A percentile compares a stretch with the other conserved stretches of the same genome.
phyloP scores from a whole-genome alignment of 2,113 vertebrate species.

The Zosterops japonicus region DNA sequence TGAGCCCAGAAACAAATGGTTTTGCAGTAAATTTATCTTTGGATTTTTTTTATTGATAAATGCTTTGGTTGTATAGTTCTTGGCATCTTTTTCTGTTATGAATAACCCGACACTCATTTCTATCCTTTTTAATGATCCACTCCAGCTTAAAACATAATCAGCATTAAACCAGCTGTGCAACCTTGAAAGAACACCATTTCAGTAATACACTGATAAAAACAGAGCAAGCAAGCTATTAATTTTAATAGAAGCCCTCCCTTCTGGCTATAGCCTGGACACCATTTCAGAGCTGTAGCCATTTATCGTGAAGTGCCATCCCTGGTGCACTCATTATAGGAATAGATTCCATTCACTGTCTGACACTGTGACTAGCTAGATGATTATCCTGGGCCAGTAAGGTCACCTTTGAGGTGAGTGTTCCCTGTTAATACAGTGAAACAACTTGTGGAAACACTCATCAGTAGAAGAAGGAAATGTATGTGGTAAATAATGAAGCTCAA shows the following conservation, averaged over 20 bases:
- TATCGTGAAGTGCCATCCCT: not conserved
- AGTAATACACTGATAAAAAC: conserved; percentile 61
- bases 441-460: not conserved
- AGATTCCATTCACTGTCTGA: conserved; percentile 26
- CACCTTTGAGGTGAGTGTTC: not conserved
- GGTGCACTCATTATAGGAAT: conserved; percentile 48
- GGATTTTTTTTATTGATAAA: conserved; percentile 27
- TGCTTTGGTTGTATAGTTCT: conserved; percentile 45
- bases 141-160: conserved; percentile 75
- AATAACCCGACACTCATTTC: conserved; percentile 59
- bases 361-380: not conserved
- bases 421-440: not conserved
- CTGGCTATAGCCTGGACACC: conserved; percentile 3
- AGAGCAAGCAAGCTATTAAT: conserved; percentile 64
- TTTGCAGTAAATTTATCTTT: conserved; percentile 34
- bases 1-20: conserved; percentile 1
- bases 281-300: conserved; percentile 28
- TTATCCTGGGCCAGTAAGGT: conserved; percentile 11
- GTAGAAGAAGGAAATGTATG: not conserved
- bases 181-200: conserved; percentile 72
- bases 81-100: conserved; percentile 64
- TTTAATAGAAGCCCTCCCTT: conserved; percentile 62
- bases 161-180: conserved; percentile 72
- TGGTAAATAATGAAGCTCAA: not conserved
- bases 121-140: conserved; percentile 73